These are phyloP conservation scores for Dendrophyllia cribrosa DNA, from an alignment of 64 coral and sea anemone species.

Conservation along the genomic window DNA sequence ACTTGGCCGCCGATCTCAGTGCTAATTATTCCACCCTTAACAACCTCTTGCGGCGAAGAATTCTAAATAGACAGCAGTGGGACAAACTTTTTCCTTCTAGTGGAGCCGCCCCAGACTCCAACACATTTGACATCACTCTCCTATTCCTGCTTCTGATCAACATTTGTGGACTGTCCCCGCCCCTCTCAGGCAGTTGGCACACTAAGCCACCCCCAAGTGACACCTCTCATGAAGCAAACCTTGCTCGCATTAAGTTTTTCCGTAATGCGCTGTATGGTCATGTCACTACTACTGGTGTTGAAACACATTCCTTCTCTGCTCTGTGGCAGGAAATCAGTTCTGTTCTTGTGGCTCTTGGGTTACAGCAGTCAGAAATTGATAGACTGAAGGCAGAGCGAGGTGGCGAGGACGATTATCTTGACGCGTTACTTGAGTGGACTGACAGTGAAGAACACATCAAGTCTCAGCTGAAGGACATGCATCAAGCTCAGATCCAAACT, in stretches of 20 bases:
- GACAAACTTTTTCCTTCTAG: no score
- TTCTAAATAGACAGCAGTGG: neutral
- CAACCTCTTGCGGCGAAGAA: neutral
- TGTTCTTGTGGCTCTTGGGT: slow-evolving; percentile 41
- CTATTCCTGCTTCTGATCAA: no score
- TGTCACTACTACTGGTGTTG: slow-evolving; percentile 15
- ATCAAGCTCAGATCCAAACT: neutral
- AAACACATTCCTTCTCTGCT: neutral
- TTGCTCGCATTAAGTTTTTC: no score
- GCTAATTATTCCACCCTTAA: neutral
- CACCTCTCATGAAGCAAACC: no score
- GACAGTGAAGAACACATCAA: neutral
- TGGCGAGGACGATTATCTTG: neutral
- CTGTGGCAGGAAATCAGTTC: neutral
- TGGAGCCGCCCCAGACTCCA: no score
- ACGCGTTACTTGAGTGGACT: neutral
- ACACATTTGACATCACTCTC: no score
- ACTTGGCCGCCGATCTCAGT: neutral
- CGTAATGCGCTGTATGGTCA: no score
- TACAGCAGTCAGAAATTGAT: neutral
- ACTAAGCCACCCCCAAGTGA: no score
- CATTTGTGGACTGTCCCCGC: no score
- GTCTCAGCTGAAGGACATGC: no score
- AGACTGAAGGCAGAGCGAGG: slow-evolving; percentile 14
- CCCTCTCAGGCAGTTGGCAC: no score